These are phyloP conservation scores for Drosophila nebulosa DNA, from an alignment of 1,140 invertebrate genomes.

Conservation along the genomic window DNA sequence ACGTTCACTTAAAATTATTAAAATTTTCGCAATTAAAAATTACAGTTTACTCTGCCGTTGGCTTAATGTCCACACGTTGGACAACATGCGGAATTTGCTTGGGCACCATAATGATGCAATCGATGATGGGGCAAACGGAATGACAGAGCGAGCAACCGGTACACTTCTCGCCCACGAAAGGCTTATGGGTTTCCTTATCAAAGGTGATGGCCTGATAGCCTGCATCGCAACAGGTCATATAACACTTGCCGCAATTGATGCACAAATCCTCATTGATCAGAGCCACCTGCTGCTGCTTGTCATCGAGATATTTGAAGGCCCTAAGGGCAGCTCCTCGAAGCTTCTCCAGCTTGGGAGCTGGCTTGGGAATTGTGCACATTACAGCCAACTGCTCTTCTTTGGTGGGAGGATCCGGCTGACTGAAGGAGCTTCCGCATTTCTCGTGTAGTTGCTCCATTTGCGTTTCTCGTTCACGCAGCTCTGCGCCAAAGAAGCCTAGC, in stretches of 20 bases:
- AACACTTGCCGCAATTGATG: slow-evolving; percentile 99
- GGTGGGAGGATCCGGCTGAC: background rate
- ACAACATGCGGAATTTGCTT: slow-evolving; percentile 89
- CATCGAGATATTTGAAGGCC: slow-evolving; percentile 92
- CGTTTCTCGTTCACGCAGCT: slow-evolving; percentile 87
- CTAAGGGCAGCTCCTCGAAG: slow-evolving; percentile 90
- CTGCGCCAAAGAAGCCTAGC: slow-evolving; percentile 92
- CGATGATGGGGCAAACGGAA: slow-evolving; percentile 98
- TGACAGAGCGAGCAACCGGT: slow-evolving; percentile 97
- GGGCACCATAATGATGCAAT: slow-evolving; percentile 96
- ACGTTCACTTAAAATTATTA: background rate
- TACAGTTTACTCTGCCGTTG: background rate
- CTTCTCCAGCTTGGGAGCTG: slow-evolving; percentile 85
- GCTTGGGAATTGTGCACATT: slow-evolving; percentile 44
- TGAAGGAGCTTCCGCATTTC: slow-evolving; percentile 35
- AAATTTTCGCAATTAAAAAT: background rate
- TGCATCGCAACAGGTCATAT: slow-evolving; percentile 99
- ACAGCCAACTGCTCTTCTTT: slow-evolving; percentile 39
- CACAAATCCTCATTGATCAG: slow-evolving; percentile 99
- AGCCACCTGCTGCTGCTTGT: slow-evolving; percentile 95
- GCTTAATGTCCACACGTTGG: slow-evolving; percentile 83
- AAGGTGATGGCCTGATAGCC: slow-evolving; percentile 98
- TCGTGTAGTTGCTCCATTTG: slow-evolving; percentile 81
- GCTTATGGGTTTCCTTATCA: slow-evolving; percentile 93
- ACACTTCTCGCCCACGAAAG: slow-evolving; percentile 95